Base-by-base conservation (phyloP, 2,113 vertebrate species). In the Atractosteus spatula region DNA sequence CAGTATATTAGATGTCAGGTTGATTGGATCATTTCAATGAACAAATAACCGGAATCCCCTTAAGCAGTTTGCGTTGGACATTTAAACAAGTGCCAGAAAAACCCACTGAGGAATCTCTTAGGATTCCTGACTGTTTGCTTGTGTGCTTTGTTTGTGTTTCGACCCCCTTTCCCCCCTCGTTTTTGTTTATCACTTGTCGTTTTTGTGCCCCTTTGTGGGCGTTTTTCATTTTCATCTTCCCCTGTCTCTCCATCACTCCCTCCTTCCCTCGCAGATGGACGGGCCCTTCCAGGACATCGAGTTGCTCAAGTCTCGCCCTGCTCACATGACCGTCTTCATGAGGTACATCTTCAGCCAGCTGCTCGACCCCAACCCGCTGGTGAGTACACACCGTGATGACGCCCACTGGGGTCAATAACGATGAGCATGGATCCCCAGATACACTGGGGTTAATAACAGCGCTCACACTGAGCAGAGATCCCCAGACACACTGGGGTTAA, bases 291-390 rank as follows among this genome's bases (percentile, higher is more conserved):
- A 96, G 85, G 96, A 98, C 74, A 82, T 98, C 0, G 92, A 90
- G 72, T 82, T 91, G 80, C 82, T 98, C 57, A 98, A 96, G 76
- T 83, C 86, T 0, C 92, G 92, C 0, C 96, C 95, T 0, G 96
- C 96, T 0, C 95, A 98, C 70, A 88, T 98, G 77, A 91, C 88
- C 0, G 95, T 98, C 3, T 98, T 98, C 78, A 87, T 98, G 67
- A 92, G 96, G 75, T 98, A 97, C 44, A 88, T 98, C 83, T 95
- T 98, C 85, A 94, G 92, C 7, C 96, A 98, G 74, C 95, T 94
- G 0, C 93, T 94, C 0, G 96, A 98, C 67, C 96, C 96, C 41
- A 94, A 93, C 68, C 94, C 96, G 0, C 80, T 98, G 93, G 96
- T 98, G 56, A 81, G 92, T 80, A 43, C 29, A 29, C 29, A 29